Conservation (phyloP, 2,797 vertebrate genomes). For the Galaxias olidus region DNA sequence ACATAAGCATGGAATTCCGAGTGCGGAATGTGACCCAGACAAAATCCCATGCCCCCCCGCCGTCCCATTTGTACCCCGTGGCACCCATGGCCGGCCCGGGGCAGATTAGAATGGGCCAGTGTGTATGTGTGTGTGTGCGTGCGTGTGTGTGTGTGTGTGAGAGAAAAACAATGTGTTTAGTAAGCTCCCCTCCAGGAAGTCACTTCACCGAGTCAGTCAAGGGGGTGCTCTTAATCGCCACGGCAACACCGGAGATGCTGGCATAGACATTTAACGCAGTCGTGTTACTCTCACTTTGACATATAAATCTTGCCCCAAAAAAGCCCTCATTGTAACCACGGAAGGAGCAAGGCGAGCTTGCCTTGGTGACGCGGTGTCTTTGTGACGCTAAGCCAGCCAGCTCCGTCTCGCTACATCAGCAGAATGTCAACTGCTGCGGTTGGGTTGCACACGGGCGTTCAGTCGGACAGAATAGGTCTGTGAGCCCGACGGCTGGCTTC, state of each 20-base stretch:
- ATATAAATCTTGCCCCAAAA: not conserved
- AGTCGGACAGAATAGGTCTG: too few species aligned
- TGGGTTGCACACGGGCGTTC: too few species aligned
- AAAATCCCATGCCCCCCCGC: constrained; percentile 32
- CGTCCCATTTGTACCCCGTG: not conserved
- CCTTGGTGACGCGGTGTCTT: constrained; percentile 25
- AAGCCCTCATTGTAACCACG: too few species aligned
- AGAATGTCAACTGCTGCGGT: constrained; percentile 20
- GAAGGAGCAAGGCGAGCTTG: constrained; percentile 43
- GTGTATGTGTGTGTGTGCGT: constrained; percentile 8
- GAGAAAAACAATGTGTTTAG: constrained; percentile 1
- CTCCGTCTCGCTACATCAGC: constrained; percentile 47
- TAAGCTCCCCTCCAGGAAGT: constrained; percentile 15
- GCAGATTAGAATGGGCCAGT: constrained; percentile 8
- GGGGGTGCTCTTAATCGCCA: constrained; percentile 16
- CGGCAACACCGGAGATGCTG: constrained; percentile 27
- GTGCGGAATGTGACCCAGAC: constrained; percentile 48
- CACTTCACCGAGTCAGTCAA: constrained; percentile 28
- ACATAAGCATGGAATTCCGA: constrained; percentile 35
- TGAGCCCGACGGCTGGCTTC: too few species aligned
- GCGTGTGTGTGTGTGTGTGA: constrained; percentile 4
- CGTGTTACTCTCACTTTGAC: not conserved
- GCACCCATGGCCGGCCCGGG: constrained; percentile 6
- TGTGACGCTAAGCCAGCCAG: constrained; percentile 33
- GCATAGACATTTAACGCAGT: constrained; percentile 14